Conservation (phyloP, 2,797 vertebrate genomes). For the Ambastaia sidthimunki region DNA sequence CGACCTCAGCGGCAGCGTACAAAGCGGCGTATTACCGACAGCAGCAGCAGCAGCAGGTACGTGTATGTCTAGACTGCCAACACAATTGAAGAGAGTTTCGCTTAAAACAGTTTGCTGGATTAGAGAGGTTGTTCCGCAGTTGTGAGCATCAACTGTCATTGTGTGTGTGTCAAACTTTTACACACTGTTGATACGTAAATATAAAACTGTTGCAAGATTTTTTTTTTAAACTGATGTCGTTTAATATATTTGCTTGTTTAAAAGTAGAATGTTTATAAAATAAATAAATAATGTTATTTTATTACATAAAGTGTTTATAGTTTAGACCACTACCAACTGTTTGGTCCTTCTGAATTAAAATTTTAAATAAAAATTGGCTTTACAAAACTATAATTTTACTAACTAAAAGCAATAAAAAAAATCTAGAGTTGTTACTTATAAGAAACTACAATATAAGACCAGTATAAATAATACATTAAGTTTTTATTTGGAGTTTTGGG, state of each 20-base stretch:
- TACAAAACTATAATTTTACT: neutral
- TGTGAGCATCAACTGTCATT: neutral
- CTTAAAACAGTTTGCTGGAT: neutral
- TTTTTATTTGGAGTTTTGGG: too few species aligned
- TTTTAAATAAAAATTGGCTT: neutral
- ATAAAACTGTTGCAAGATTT: neutral
- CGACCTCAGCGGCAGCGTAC: conserved; percentile 76
- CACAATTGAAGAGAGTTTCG: neutral
- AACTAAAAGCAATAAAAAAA: neutral
- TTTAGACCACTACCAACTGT: too few species aligned
- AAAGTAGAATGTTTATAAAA: neutral
- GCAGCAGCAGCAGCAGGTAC: conserved; percentile 85
- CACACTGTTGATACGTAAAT: neutral
- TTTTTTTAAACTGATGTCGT: neutral
- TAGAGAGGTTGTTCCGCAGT: neutral
- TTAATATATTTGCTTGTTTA: neutral
- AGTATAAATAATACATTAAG: too few species aligned
- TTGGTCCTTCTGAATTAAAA: too few species aligned
- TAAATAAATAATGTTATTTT: neutral
- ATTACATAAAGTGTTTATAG: neutral
- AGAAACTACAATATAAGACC: neutral
- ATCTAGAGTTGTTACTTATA: neutral
- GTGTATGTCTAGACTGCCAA: conserved; percentile 47
- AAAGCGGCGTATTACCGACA: conserved; percentile 80
- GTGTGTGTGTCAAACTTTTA: neutral